These are phyloP conservation scores for Carcinoscorpius rotundicauda DNA, from an alignment of 1,140 invertebrate genomes.

Conservation along the genomic window DNA sequence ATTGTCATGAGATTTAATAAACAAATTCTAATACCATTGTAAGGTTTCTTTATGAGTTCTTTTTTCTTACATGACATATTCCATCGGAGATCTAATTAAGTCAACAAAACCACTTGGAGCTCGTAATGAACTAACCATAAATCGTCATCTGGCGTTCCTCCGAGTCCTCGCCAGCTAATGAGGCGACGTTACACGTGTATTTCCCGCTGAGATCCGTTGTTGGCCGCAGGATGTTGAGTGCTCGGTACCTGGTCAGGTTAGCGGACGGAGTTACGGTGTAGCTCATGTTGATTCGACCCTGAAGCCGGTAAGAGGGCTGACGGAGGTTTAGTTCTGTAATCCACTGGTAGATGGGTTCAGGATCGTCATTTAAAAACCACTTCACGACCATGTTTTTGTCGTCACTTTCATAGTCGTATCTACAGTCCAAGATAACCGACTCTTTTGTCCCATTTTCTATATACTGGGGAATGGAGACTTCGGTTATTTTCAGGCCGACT, in stretches of 20 bases:
- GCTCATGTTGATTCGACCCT: conserved; percentile 52
- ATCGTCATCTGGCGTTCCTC: conserved; percentile 57
- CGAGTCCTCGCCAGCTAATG: conserved; percentile 51
- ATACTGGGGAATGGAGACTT: conserved; percentile 36
- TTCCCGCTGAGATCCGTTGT: conserved; percentile 59
- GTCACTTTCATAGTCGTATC: conserved; percentile 46
- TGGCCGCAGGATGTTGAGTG: conserved; percentile 56
- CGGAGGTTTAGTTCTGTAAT: conserved; percentile 48
- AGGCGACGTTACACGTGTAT: conserved; percentile 64
- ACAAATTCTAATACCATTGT: too few species aligned
- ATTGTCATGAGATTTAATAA: too few species aligned
- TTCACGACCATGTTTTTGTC: conserved; percentile 52
- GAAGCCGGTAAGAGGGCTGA: conserved; percentile 44
- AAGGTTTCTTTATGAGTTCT: too few species aligned
- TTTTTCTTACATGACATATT: too few species aligned
- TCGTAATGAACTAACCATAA: conserved; percentile 31
- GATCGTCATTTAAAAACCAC: conserved; percentile 58
- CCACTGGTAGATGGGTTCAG: conserved; percentile 63
- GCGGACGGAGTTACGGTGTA: conserved; percentile 52
- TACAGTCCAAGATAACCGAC: conserved; percentile 60
- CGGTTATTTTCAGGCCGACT: conserved; percentile 5
- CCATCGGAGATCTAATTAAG: too few species aligned
- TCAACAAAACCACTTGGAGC: too few species aligned
- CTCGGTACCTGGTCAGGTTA: conserved; percentile 53
- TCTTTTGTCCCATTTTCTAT: conserved; percentile 50